Conservation (phyloP, 92 coral and sea anemone genomes). For the Zoanthus sansibaricus region DNA sequence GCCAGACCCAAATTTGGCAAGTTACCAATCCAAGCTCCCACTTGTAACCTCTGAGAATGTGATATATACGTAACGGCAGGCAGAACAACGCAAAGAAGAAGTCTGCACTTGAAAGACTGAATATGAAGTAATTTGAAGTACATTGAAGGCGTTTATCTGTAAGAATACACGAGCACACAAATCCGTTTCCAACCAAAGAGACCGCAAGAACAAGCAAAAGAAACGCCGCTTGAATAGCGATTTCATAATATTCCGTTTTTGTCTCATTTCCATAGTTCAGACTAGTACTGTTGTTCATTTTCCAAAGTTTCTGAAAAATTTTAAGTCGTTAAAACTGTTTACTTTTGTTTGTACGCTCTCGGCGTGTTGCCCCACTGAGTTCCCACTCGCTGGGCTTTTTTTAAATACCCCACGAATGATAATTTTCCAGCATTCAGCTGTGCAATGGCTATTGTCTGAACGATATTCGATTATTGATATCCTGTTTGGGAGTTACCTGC, state of each 20-base stretch:
- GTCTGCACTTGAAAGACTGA: constrained; percentile 92
- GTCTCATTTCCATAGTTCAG: not conserved
- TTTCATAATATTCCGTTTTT: constrained; percentile 47
- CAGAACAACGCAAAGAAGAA: constrained; percentile 84
- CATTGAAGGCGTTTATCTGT: constrained; percentile 86
- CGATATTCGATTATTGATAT: not conserved
- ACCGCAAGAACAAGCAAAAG: constrained; percentile 72
- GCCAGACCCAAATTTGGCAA: constrained; percentile 88
- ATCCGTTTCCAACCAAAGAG: constrained; percentile 80
- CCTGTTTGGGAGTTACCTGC: constrained; percentile 11
- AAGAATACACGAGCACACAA: constrained; percentile 84
- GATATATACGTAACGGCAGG: constrained; percentile 80
- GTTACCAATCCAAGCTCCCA: constrained; percentile 72
- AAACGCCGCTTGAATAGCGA: constrained; percentile 56
- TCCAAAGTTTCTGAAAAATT: not conserved
- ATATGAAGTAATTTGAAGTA: constrained; percentile 93
- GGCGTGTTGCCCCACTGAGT: not conserved
- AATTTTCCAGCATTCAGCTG: constrained; percentile 20
- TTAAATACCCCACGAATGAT: constrained; percentile 2
- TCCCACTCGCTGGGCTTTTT: not conserved
- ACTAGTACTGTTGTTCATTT: constrained; percentile 35
- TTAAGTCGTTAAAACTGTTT: too few relatives aligned
- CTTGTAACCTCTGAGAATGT: constrained; percentile 60
- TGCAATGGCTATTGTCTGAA: constrained; percentile 8
- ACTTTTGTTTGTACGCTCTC: not conserved